Evolutionary conservation across 2,113 vertebrate species (phyloP), one percentile per base, ranked within the genome.

Genomic region (Chinchilla lanigera): DNA sequence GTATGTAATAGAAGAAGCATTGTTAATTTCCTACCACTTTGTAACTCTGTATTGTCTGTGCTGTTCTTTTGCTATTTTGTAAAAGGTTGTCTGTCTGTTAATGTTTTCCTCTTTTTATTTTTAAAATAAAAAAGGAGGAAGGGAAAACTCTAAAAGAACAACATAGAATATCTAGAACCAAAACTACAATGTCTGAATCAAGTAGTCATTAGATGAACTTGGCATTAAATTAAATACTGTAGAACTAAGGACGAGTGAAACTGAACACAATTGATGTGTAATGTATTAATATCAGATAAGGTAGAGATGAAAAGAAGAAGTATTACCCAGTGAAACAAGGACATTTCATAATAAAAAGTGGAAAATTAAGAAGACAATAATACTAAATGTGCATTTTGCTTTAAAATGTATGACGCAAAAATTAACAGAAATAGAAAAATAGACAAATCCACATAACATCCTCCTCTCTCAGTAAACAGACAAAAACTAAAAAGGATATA

Each of bases 371-470:
- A 78, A 85, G 73, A 83, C 5, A 81, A 11, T 50, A 67, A 75
- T 87, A 61, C 41, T 87, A 54, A 94, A 78, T n/a, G 54, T 56
- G 5, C 71, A 28, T 52, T 94, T 71, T 44, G 44, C 12, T 41
- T 96, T 41, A 93, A 89, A 94, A 80, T 82, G 82, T n/a, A 58
- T 56, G n/a, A 92, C 83, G 38, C 71, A 85, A 92, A 93, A 89
- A 89, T 52, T 11, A 44, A 89, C 58, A 80, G 33, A 90, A 88
- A 90, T 26, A 77, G 11, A 85, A 22, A 90, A 88, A 90, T 26
- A 78, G 8, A 80, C 28, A 52, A 86, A 54, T n/a, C 26, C 30
- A 73, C 7, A 86, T 58, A 89, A 94, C 82, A 65, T n/a, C 86
- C 7, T 44, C 10, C 8, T 71, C 12, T 82, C 52, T 92, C 41